Evolutionary conservation across 2,888 invertebrate species (phyloP), one percentile per base, ranked within the genome.

Genomic region (Dexiosoma caninum): DNA sequence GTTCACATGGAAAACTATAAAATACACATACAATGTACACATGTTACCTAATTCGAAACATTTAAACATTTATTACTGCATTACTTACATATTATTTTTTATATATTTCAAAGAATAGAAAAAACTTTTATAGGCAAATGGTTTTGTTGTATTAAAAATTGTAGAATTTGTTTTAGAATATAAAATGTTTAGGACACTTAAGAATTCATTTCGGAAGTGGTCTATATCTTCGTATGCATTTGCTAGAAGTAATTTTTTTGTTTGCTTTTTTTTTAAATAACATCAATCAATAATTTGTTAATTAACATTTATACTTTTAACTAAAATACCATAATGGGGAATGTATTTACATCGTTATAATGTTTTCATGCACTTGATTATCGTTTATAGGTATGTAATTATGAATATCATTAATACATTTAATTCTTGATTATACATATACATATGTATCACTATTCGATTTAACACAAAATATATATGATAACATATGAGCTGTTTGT

Each of bases 271-370:
- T 23, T 16, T 53, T 19, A 44, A 27, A 1, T 27, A 30, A 60
- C 60, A 60, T 44, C 60, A 60, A 60, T 40, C n/a, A n/a, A n/a
- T n/a, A 44, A 60, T 16, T 44, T 44, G 6, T 19, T 60, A 32
- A 19, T 32, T 30, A 32, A 19, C 19, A 19, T 2, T 32, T 19
- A 55, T 32, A 55, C 16, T 55, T 32, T 12, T 32, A 55, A 4
- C 16, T 6, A 32, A 32, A 19, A 32, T 32, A 12, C 12, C 19
- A 19, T 55, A 16, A 55, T 59, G 12, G 6, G 7, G 16, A 12
- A 16, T n/a, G n/a, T n/a, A 19, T 44, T 42, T 59, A 12, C 9
- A 44, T 64, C 21, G 16, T 23, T 35, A 55, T 37, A 10, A 44
- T 44, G 19, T 46, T 21, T 46, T 21, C 12, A 21, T 21, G 12